These are phyloP conservation scores for Podarcis lilfordi DNA, from an alignment of 2,797 vertebrate species.

Conservation along the genomic window DNA sequence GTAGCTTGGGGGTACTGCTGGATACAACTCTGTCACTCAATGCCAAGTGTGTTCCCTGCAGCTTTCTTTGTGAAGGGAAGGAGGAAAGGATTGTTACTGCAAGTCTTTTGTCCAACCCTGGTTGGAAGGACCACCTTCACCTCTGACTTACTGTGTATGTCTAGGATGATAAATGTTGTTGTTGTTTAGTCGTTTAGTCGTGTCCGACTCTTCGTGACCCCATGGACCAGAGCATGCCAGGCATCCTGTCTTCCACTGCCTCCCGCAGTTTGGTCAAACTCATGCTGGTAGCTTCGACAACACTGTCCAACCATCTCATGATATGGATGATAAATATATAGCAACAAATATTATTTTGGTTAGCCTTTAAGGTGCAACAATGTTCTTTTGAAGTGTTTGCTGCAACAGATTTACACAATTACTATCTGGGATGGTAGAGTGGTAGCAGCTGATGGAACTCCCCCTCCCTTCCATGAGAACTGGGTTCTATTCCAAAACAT, in stretches of 20 bases:
- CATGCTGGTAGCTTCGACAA: no score
- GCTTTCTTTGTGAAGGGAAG: background rate
- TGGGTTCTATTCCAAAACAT: background rate
- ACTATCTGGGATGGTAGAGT: background rate
- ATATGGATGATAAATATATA: background rate
- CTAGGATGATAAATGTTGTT: background rate
- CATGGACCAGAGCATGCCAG: no score
- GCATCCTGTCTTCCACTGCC: no score
- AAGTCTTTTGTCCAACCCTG: background rate
- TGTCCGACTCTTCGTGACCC: no score
- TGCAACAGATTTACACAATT: background rate
- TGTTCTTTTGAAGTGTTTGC: background rate
- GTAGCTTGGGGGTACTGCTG: no score
- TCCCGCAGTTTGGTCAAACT: no score
- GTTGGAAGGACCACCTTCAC: background rate
- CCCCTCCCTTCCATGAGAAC: conserved; percentile 4
- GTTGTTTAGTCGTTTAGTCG: no score
- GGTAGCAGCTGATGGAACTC: background rate
- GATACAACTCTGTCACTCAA: no score
- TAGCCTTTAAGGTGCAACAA: background rate
- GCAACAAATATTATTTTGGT: background rate
- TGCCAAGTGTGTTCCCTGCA: no score
- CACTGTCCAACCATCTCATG: no score
- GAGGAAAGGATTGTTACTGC: background rate
- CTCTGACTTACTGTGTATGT: background rate